Evolutionary conservation across 2,797 vertebrate species (phyloP).

Genomic region (Rhinatrema bivittatum): DNA sequence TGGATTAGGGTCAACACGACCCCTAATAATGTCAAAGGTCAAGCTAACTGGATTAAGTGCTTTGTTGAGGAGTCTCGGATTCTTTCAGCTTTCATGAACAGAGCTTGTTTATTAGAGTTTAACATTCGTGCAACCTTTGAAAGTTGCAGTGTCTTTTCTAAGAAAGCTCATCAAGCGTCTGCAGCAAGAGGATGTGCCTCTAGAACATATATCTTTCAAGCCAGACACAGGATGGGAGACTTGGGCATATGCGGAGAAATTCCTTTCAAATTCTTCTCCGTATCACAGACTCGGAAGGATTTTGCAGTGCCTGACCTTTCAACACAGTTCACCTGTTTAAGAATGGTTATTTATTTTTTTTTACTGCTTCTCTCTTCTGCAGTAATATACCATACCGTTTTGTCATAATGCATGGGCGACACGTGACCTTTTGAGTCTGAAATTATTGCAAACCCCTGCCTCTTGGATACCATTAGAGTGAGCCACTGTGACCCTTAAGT

Average conservation of each 20-base stretch:
- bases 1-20: conserved; percentile 92
- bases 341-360: too few species aligned
- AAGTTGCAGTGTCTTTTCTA: conserved; percentile 1
- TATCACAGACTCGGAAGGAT: too few species aligned
- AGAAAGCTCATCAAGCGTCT: conserved; percentile 2
- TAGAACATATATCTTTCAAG: neutral
- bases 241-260: fast-evolving
- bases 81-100: conserved; percentile 29
- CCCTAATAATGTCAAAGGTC: conserved; percentile 94
- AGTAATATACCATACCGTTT: too few species aligned
- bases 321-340: too few species aligned
- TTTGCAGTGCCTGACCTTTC: too few species aligned
- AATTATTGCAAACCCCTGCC: too few species aligned
- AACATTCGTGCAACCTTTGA: conserved; percentile 32
- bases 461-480: too few species aligned
- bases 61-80: conserved; percentile 60
- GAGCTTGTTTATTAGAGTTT: conserved; percentile 49
- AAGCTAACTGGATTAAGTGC: conserved; percentile 80
- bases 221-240: neutral
- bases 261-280: too few species aligned
- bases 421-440: too few species aligned
- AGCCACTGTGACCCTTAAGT: too few species aligned
- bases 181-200: conserved; percentile 12
- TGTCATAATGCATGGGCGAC: too few species aligned
- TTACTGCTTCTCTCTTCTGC: too few species aligned